Conservation (phyloP, 2,888 invertebrate species). For the Hedychridium roseum region DNA sequence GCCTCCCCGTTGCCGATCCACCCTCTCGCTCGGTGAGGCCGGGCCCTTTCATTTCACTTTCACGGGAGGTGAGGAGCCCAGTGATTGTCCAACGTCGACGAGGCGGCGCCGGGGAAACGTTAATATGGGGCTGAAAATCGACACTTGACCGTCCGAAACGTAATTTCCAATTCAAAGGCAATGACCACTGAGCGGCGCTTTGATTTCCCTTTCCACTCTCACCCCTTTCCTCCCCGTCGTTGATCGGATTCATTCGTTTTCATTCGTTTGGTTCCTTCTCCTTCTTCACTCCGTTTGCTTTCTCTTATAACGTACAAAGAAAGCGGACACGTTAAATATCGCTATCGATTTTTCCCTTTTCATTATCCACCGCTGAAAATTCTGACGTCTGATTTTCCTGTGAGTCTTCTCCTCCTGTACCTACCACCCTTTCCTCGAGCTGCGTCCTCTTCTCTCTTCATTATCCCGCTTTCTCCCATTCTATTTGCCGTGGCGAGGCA, state of each 20-base stretch:
- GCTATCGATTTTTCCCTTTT: too few relatives aligned
- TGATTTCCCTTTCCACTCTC: conserved; percentile 8
- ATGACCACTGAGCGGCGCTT: conserved; percentile 46
- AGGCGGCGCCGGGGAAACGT: conserved; percentile 21
- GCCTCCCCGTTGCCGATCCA: neutral
- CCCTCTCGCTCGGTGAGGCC: neutral
- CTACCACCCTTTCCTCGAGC: too few relatives aligned
- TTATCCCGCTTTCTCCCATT: conserved; percentile 27
- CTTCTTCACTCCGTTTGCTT: too few relatives aligned
- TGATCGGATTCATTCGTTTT: neutral
- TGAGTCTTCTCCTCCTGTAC: too few relatives aligned
- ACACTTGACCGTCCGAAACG: conserved; percentile 55
- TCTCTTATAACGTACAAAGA: too few relatives aligned
- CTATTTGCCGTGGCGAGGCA: conserved; percentile 53
- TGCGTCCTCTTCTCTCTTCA: too few relatives aligned
- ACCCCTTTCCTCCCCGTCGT: conserved; percentile 2
- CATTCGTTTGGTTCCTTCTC: neutral
- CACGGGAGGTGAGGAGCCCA: neutral
- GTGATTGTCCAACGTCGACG: neutral
- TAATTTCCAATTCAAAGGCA: conserved; percentile 63
- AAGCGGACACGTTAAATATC: too few relatives aligned
- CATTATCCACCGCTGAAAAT: too few relatives aligned
- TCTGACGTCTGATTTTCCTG: neutral
- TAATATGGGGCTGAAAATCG: conserved; percentile 49
- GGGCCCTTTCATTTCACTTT: conserved; percentile 9